Base-by-base conservation (phyloP, 2,113 vertebrate genomes). In the Lucifuga dentata region DNA sequence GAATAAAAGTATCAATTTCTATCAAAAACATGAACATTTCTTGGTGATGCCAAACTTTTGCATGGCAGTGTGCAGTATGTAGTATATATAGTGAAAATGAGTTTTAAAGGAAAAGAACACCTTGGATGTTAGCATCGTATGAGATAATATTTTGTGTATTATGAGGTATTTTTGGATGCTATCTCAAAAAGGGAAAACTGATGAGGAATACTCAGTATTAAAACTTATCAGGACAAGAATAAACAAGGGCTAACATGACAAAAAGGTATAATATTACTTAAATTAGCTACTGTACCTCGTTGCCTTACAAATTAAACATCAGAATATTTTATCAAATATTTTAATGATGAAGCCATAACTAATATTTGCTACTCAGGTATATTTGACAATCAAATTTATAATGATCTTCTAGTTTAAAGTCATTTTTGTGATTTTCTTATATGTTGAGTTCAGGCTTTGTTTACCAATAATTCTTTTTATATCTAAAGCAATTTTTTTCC, bases 271-370 rank as follows among this genome's bases (percentile, higher is more conserved):
- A n/a, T n/a, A n/a, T n/a, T n/a, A n/a, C n/a, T n/a, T n/a, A n/a
- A n/a, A n/a, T n/a, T n/a, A n/a, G n/a, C n/a, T n/a, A n/a, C n/a
- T n/a, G n/a, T n/a, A n/a, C n/a, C n/a, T n/a, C n/a, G n/a, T n/a
- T 44, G 8, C 43, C 1, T 56, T 20, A 33, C 2, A 40, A 19
- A 5, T 44, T 45, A 1, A 41, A 56, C 5, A 19, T 59, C 17
- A 51, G 9, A 50, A 21, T 45, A 15, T 52, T 39, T 50, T n/a
- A 9, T 11, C 35, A 7, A 39, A 51, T 26, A 21, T 46, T 15
- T 79, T 38, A 55, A 69, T 63, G 60, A 68, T 76, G 49, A 86
- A 88, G 80, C 87, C 82, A 78, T 87, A 70, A 49, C 15, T 19
- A 46, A 32, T 32, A 50, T 35, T 29, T 76, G 53, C 33, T 80